Percentiles rank a stretch among this genome's conserved stretches.
These are phyloP conservation scores for Trinectes maculatus DNA, from an alignment of 2,113 vertebrate genomes.

Conservation along the genomic window DNA sequence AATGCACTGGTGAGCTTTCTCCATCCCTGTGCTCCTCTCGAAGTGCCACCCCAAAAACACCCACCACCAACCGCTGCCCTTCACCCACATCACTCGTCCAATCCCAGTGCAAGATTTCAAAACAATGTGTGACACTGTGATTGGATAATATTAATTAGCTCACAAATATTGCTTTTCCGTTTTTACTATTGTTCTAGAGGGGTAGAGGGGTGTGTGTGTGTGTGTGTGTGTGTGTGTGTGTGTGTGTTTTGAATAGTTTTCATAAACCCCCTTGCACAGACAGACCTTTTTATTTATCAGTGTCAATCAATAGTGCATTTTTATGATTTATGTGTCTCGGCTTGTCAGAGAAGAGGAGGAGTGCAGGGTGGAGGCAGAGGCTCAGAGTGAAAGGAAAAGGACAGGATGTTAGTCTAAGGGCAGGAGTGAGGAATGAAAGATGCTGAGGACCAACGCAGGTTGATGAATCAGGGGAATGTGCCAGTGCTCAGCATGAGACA, in stretches of 20 bases:
- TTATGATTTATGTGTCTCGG: too few species aligned
- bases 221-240: too few species aligned
- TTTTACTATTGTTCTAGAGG: neutral
- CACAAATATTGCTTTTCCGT: conserved; percentile 4
- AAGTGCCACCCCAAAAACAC: conserved; percentile 26
- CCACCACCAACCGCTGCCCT: neutral
- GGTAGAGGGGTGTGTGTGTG: neutral
- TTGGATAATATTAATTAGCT: conserved; percentile 36
- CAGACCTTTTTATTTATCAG: too few species aligned
- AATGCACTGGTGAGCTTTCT: conserved; percentile 72
- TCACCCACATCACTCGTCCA: conserved; percentile 54
- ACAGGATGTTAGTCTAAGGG: neutral
- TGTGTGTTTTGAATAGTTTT: too few species aligned
- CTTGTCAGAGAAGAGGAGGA: conserved; percentile 4
- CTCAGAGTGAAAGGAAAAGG: conserved; percentile 1
- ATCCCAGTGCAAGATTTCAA: conserved; percentile 34
- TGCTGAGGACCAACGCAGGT: neutral
- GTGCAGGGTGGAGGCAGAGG: conserved; percentile 11
- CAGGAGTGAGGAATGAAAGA: neutral
- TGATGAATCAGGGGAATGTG: conserved; percentile 9
- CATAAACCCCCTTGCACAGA: too few species aligned
- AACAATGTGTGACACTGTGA: conserved; percentile 46
- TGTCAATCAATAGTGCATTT: too few species aligned
- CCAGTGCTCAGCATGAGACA: conserved; percentile 2
- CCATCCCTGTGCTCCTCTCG: conserved; percentile 55